These are phyloP conservation scores for Eriosoma lanigerum DNA, from an alignment of 1,140 invertebrate species.

Conservation along the genomic window DNA sequence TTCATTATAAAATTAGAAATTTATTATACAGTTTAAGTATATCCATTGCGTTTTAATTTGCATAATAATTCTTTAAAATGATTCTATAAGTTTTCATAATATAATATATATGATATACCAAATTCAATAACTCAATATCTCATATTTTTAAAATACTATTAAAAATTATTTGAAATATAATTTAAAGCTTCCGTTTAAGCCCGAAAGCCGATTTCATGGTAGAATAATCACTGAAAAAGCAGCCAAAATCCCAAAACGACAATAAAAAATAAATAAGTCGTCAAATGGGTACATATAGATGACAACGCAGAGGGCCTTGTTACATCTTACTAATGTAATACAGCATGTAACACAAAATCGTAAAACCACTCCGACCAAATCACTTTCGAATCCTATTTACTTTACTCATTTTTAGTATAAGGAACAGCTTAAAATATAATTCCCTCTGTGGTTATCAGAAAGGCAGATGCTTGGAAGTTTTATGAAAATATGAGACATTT, in stretches of 20 bases:
- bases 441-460: too few relatives aligned
- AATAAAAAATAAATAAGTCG: slow-evolving; percentile 39
- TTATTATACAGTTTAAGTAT: too few relatives aligned
- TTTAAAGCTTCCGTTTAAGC: slow-evolving; percentile 25
- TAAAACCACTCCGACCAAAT: slow-evolving; percentile 38
- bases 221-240: slow-evolving; percentile 19
- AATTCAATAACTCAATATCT: slow-evolving; percentile 22
- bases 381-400: slow-evolving; percentile 37
- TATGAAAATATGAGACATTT: background rate
- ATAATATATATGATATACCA: background rate
- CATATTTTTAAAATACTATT: background rate
- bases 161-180: slow-evolving; percentile 21
- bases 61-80: too few relatives aligned
- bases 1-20: too few relatives aligned
- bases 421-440: slow-evolving; percentile 1
- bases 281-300: slow-evolving; percentile 31
- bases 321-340: slow-evolving; percentile 31
- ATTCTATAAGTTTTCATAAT: too few relatives aligned
- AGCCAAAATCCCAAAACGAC: slow-evolving; percentile 4
- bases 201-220: slow-evolving; percentile 31
- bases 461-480: too few relatives aligned
- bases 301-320: background rate
- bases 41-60: too few relatives aligned
- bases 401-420: slow-evolving; percentile 13
- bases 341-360: slow-evolving; percentile 25